Evolutionary conservation across 2,797 vertebrate species (phyloP), one percentile per base, ranked within the genome.

Genomic region (Tragelaphus eurycerus): DNA sequence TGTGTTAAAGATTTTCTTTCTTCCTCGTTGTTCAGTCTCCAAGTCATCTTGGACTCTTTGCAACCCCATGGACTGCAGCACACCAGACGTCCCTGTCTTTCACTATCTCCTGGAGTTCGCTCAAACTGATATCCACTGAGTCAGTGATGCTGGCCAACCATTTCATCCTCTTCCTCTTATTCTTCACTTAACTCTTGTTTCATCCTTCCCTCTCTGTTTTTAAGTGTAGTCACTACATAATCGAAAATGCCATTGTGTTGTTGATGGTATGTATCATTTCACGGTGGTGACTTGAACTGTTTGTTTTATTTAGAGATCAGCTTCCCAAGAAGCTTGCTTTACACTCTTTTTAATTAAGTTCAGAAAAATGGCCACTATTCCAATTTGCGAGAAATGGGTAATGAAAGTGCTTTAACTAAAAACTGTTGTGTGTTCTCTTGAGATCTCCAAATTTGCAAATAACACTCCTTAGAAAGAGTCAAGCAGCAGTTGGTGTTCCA

Each of bases 271-370:
- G 9, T 60, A 27, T 89, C 29, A 82, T 83, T 62, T 67, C 38
- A 62, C 5, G 43, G 25, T 55, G 38, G 50, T 57, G 23, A 10
- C 95, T 81, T 86, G 48, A 76, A 82, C 86, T 95, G 71, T 90
- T 46, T 60, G 8, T 84, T 95, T 95, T 78, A 84, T 71, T 95
- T 96, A 95, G 52, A 96, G 93, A 74, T 8, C 2, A 46, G 9
- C 9, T 93, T 96, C 59, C 86, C 84, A 94, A 92, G 71, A 90
- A 95, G 50, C 74, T 82, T 46, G 6, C 88, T 92, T 95, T 95
- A 90, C 86, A 57, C 89, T 91, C 34, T 59, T 86, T 90, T 64
- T 84, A 93, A 94, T n/a, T 92, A 91, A 89, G 71, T 86, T 96
- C 34, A 67, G 79, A 90, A 90, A 94, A 97, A 94, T 78, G 54